Evolutionary conservation across 23 tunicate species (phyloP), one percentile per base, ranked within the genome.

Genomic region (Phallusia fumigata): DNA sequence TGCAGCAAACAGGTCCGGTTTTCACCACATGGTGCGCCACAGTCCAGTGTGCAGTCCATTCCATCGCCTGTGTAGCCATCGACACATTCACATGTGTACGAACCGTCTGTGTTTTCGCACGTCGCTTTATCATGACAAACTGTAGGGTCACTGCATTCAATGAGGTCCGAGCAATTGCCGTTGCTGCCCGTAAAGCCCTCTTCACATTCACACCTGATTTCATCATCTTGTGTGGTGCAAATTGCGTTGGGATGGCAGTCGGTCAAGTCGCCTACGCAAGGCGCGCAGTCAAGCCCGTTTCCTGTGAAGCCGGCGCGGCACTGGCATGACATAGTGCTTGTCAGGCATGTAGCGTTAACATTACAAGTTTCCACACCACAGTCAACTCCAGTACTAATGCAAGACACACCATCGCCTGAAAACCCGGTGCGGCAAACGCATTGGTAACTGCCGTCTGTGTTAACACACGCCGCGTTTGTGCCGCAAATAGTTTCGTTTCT

Each of bases 361-460:
- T 51, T 51, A 51, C 58, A 51, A 51, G 18, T 18, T 13, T 18
- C 58, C 18, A 15, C 18, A 51, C 58, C 15, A 44, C 10, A 6
- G 49, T 31, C 88, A 84, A 58, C 22, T n/a, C n/a, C n/a, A n/a
- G n/a, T n/a, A n/a, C n/a, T n/a, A n/a, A n/a, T n/a, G n/a, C n/a
- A n/a, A n/a, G n/a, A 28, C 21, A 13, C 32, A 30, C 88, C 82
- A 58, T 33, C 22, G 15, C 82, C 88, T 13, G 82, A 22, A 33
- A 44, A 87, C 19, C 90, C 90, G 1, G 72, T 33, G 24, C 75
- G 75, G 76, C 90, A 87, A 10, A 13, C 32, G 73, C 90, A 87
- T 8, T 13, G 22, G 36, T 81, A 87, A 24, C 81, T 75, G 22
- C 90, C 90, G 1, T 32, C 49, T 16, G 33, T 13, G 72, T 87